Evolutionary conservation across 2,797 vertebrate species (phyloP).

Genomic region (Malurus leucopterus): DNA sequence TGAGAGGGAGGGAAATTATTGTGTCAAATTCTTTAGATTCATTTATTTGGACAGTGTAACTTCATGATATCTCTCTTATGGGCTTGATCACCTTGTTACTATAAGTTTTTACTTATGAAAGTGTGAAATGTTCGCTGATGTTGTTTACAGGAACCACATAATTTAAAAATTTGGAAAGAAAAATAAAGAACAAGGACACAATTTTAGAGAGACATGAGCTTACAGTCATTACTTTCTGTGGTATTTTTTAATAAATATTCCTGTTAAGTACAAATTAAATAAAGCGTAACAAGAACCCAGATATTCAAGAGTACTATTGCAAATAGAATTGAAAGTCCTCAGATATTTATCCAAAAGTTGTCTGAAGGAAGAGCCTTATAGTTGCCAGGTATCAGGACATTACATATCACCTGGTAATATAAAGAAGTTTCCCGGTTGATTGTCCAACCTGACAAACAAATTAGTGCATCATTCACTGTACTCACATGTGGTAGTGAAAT

Average conservation of each 20-base stretch:
- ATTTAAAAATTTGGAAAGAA: background rate
- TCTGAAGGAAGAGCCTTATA: background rate
- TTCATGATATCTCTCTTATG: background rate
- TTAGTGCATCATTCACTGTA: background rate
- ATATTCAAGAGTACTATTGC: background rate
- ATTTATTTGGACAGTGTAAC: background rate
- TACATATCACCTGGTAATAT: background rate
- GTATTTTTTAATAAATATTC: background rate
- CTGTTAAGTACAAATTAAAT: background rate
- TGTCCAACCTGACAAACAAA: background rate
- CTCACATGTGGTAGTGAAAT: background rate
- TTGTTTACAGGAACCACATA: background rate
- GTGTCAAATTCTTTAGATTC: background rate
- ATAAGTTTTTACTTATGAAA: background rate
- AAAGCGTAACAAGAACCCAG: background rate
- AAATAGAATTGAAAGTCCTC: background rate
- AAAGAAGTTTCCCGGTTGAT: background rate
- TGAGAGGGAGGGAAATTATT: background rate
- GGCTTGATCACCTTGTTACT: background rate
- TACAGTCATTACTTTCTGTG: background rate
- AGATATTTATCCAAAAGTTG: background rate
- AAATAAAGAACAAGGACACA: fast-evolving
- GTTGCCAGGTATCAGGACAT: background rate
- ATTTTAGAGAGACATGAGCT: background rate
- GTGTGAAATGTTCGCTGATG: background rate